These are phyloP conservation scores for Microctonus aethiopoides DNA, from an alignment of 2,888 invertebrate genomes.

Conservation along the genomic window DNA sequence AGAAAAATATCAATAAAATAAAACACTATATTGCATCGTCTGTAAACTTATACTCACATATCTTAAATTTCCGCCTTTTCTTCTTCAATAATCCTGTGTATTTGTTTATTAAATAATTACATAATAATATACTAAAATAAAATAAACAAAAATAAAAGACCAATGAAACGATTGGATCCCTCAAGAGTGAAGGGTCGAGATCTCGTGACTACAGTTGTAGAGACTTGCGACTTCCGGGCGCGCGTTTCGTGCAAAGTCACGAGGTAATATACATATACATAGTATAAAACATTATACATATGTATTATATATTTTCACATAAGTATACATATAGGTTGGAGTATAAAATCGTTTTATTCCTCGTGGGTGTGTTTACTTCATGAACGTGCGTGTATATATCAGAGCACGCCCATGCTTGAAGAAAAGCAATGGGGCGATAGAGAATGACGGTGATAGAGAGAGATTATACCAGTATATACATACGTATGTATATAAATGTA, in stretches of 20 bases:
- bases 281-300: background rate
- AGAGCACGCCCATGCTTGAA: slow-evolving; percentile 14
- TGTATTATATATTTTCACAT: background rate
- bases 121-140: background rate
- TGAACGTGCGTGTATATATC: slow-evolving; percentile 37
- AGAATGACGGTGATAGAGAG: background rate
- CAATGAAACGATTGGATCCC: slow-evolving; percentile 9
- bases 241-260: slow-evolving; percentile 19
- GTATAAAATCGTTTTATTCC: slow-evolving; percentile 1
- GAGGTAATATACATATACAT: background rate
- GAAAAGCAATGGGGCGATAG: background rate
- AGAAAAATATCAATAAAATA: too few relatives aligned
- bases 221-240: slow-evolving; percentile 23
- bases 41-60: too few relatives aligned
- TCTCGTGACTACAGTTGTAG: slow-evolving; percentile 17
- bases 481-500: background rate
- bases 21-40: too few relatives aligned
- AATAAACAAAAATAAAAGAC: background rate
- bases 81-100: background rate
- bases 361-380: slow-evolving; percentile 25
- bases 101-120: background rate
- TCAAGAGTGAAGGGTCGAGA: slow-evolving; percentile 10
- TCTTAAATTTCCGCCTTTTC: too few relatives aligned
- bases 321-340: background rate
- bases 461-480: background rate